Conservation (phyloP, 2,888 invertebrate genomes). For the Pyrgus malvae region DNA sequence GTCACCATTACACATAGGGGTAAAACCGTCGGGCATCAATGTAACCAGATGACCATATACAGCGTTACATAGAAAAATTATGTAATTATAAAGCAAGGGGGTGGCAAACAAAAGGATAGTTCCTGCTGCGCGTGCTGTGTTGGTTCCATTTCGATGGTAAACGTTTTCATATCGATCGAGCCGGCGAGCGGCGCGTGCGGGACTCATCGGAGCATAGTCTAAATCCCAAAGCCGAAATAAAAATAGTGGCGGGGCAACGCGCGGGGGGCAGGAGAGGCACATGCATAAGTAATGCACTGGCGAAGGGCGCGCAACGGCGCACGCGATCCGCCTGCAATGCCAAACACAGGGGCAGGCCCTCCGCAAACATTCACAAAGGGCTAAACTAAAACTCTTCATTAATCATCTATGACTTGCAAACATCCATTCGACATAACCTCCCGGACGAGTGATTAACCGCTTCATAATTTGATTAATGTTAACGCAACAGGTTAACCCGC, state of each 20-base stretch:
- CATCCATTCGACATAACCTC: constrained; percentile 36
- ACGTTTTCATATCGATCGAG: constrained; percentile 48
- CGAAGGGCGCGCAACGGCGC: constrained; percentile 66
- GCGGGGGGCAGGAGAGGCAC: constrained; percentile 47
- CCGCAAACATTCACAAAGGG: constrained; percentile 49
- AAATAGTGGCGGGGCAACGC: constrained; percentile 49
- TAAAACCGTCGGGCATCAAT: constrained; percentile 8
- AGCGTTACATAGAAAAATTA: constrained; percentile 17
- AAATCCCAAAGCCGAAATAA: constrained; percentile 68
- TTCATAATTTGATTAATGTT: constrained; percentile 9
- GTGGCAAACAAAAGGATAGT: constrained; percentile 23
- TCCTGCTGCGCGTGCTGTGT: constrained; percentile 12
- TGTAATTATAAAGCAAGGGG: constrained; percentile 17
- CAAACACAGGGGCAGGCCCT: constrained; percentile 57
- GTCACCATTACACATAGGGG: neutral
- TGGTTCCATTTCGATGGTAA: constrained; percentile 17
- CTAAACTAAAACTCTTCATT: constrained; percentile 56
- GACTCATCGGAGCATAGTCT: constrained; percentile 61
- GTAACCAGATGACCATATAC: constrained; percentile 12
- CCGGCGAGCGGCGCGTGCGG: constrained; percentile 52
- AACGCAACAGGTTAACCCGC: constrained; percentile 18
- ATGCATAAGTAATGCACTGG: constrained; percentile 78
- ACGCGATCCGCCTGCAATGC: constrained; percentile 66
- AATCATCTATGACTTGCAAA: constrained; percentile 60
- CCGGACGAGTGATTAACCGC: constrained; percentile 1